Evolutionary conservation across 2,113 vertebrate genomes (phyloP).

Genomic region (Pagrus major): DNA sequence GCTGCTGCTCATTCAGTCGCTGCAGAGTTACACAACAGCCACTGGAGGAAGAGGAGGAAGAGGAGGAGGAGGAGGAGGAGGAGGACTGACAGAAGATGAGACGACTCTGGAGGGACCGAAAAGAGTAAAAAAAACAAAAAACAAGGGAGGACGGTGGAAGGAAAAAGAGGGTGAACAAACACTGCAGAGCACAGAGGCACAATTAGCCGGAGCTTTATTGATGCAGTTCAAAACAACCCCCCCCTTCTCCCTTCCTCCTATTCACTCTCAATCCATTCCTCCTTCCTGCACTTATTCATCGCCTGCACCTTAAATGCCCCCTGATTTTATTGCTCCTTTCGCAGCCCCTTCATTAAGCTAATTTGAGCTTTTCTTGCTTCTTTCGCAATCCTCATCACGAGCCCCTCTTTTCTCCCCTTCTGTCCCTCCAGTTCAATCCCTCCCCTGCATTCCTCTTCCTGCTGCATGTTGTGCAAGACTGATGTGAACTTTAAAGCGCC

Average conservation of each 20-base stretch:
- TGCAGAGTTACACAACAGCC: conserved; percentile 69
- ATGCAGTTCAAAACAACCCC: conserved; percentile 27
- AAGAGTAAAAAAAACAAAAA: background rate
- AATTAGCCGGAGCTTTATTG: conserved; percentile 55
- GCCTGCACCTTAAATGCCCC: conserved; percentile 34
- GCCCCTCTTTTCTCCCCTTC: background rate
- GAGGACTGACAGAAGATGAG: background rate
- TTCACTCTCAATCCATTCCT: conserved; percentile 39
- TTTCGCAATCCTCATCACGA: conserved; percentile 42
- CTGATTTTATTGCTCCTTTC: conserved; percentile 56
- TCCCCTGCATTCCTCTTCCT: conserved; percentile 22
- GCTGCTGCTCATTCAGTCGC: conserved; percentile 61
- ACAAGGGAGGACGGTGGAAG: background rate
- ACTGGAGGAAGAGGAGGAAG: conserved; percentile 7
- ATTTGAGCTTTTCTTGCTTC: conserved; percentile 47
- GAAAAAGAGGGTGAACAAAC: conserved; percentile 9
- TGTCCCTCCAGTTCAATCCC: background rate
- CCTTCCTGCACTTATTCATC: conserved; percentile 48
- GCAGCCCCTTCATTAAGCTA: conserved; percentile 52
- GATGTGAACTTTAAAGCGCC: conserved; percentile 15
- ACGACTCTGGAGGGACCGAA: background rate
- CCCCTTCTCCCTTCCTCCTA: background rate
- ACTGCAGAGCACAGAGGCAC: conserved; percentile 35
- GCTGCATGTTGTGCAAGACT: conserved; percentile 48
- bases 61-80: conserved; percentile 30